Evolutionary conservation across 1,140 invertebrate species (phyloP).

Genomic region (Tribolium castaneum): DNA sequence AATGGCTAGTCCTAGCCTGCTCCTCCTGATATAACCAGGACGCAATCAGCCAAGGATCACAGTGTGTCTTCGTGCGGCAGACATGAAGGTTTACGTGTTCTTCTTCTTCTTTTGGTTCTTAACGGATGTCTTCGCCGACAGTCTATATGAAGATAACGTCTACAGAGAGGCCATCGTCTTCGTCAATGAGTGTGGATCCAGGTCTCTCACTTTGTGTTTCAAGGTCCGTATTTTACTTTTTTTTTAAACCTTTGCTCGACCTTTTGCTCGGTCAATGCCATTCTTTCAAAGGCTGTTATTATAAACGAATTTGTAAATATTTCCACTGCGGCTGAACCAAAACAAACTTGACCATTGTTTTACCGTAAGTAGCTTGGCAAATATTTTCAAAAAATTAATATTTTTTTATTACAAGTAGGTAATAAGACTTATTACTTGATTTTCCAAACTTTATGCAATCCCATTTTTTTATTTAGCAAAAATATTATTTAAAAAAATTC

Average conservation of each 20-base stretch:
- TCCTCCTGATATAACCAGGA: constrained; percentile 49
- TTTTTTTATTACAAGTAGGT: too few relatives aligned
- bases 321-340: background rate
- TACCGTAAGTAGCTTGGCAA: too few relatives aligned
- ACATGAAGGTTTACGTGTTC: constrained; percentile 25
- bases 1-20: constrained; percentile 36
- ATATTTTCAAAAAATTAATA: too few relatives aligned
- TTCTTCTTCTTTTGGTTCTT: background rate
- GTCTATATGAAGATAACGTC: constrained; percentile 64
- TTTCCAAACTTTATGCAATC: too few relatives aligned
- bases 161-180: constrained; percentile 71
- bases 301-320: background rate
- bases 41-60: constrained; percentile 30
- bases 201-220: constrained; percentile 77
- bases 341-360: too few relatives aligned
- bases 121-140: constrained; percentile 33
- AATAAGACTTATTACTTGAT: too few relatives aligned
- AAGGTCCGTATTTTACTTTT: constrained; percentile 67
- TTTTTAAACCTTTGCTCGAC: background rate
- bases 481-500: too few relatives aligned
- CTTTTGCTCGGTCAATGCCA: background rate
- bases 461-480: too few relatives aligned
- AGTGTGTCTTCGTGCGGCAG: constrained; percentile 31
- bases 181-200: constrained; percentile 75
- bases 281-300: background rate